Evolutionary conservation across 2,113 vertebrate species (phyloP).

Genomic region (Tachysurus fulvidraco): DNA sequence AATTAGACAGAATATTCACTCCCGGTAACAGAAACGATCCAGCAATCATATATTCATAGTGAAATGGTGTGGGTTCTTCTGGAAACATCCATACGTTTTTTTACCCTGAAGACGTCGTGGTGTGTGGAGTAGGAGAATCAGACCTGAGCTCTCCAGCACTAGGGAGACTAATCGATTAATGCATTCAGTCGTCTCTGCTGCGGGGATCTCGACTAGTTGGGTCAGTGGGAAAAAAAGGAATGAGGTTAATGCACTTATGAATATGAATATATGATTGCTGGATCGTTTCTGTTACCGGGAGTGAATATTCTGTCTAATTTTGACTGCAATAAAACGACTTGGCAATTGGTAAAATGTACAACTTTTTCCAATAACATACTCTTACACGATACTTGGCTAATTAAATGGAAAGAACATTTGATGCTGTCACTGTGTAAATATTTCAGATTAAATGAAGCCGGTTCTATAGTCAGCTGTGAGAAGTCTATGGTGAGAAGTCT

Average conservation of each 20-base stretch:
- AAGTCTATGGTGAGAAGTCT: not conserved
- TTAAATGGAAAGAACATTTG: constrained; percentile 14
- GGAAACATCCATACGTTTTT: not conserved
- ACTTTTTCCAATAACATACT: not conserved
- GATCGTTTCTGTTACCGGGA: not conserved
- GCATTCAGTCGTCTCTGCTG: not conserved
- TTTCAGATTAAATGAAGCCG: not conserved
- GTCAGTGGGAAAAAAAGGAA: not conserved
- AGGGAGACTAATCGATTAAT: not conserved
- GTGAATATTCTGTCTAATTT: not conserved
- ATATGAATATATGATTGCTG: not conserved
- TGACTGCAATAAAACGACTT: constrained; percentile 16
- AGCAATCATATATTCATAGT: not conserved
- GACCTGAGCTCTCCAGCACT: not conserved
- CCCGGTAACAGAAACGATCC: not conserved
- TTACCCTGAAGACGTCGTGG: not conserved
- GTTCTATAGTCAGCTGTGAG: not conserved
- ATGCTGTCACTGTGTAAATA: not conserved
- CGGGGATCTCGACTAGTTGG: not conserved
- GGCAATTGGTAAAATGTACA: not conserved
- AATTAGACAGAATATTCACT: not conserved
- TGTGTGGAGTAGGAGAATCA: not conserved
- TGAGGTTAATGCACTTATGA: not conserved
- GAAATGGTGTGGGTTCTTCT: not conserved
- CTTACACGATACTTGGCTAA: constrained; percentile 10